These are phyloP conservation scores for Sus scrofa DNA, from an alignment of 2,113 vertebrate species.

Conservation along the genomic window DNA sequence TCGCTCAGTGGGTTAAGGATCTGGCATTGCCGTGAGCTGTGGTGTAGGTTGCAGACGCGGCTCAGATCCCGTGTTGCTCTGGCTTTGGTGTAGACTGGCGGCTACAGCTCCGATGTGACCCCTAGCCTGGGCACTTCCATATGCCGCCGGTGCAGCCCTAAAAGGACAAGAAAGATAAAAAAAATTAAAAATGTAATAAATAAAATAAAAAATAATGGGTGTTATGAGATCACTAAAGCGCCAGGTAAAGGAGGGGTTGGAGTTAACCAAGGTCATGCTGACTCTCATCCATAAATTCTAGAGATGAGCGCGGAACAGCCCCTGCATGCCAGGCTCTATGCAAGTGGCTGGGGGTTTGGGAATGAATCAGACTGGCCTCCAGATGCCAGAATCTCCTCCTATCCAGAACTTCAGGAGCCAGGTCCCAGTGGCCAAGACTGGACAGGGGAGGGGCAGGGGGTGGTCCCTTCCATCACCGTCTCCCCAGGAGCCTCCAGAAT, in stretches of 20 bases:
- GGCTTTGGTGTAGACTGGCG: too few species aligned
- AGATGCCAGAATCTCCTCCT: not conserved
- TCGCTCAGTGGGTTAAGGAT: too few species aligned
- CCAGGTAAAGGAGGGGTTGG: not conserved
- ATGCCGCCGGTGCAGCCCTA: too few species aligned
- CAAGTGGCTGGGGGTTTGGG: not conserved
- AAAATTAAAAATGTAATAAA: too few species aligned
- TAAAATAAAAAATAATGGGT: not conserved
- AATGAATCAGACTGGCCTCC: constrained; percentile 5
- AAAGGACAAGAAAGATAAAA: too few species aligned
- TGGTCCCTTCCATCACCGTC: not conserved
- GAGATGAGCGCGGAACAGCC: not conserved
- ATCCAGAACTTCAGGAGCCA: constrained; percentile 2
- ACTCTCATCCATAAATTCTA: not conserved
- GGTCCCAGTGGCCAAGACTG: not conserved
- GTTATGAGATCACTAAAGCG: not conserved
- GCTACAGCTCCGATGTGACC: too few species aligned
- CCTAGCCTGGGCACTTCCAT: too few species aligned
- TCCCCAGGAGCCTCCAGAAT: not conserved
- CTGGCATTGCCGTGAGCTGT: too few species aligned
- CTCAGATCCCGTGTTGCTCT: too few species aligned
- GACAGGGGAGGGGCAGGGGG: rapidly evolving
- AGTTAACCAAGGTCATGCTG: constrained; percentile 14
- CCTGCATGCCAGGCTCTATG: not conserved
- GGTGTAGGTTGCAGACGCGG: too few species aligned